Percentiles rank a stretch among this genome's conserved stretches.
Evolutionary conservation across 2,797 vertebrate species (phyloP).

Genomic region (Lates japonicus): DNA sequence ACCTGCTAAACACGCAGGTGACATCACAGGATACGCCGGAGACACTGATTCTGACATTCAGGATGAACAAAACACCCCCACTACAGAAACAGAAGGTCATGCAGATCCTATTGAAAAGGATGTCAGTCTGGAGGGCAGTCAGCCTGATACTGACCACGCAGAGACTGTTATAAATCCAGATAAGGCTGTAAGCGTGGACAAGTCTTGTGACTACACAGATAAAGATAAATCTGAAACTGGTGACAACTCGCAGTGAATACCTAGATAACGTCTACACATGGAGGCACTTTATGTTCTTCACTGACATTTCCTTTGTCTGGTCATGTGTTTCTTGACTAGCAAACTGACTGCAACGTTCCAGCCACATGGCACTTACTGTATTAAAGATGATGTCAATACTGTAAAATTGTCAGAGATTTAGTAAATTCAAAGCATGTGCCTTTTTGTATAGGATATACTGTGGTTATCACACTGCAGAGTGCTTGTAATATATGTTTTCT

Average conservation of each 20-base stretch:
- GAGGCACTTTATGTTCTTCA: slow-evolving; percentile 43
- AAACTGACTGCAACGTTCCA: slow-evolving; percentile 62
- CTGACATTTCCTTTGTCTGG: slow-evolving; percentile 48
- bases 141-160: slow-evolving; percentile 13
- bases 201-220: neutral
- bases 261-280: slow-evolving; percentile 29
- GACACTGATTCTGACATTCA: slow-evolving; percentile 43
- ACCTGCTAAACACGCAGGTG: slow-evolving; percentile 23
- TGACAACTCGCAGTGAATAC: slow-evolving; percentile 11
- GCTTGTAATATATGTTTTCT: slow-evolving; percentile 65
- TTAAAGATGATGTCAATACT: slow-evolving; percentile 46
- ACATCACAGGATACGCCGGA: slow-evolving; percentile 9
- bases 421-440: slow-evolving; percentile 53
- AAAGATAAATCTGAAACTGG: slow-evolving; percentile 1
- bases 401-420: slow-evolving; percentile 34
- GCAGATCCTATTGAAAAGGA: slow-evolving; percentile 12
- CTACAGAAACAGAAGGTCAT: slow-evolving; percentile 13
- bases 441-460: slow-evolving; percentile 49
- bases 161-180: slow-evolving; percentile 20
- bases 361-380: slow-evolving; percentile 53
- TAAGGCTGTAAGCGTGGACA: slow-evolving; percentile 6
- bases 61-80: slow-evolving; percentile 36
- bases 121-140: slow-evolving; percentile 10
- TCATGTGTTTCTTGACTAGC: slow-evolving; percentile 24
- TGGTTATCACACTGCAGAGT: slow-evolving; percentile 23